phyloP scores from a whole-genome alignment of 2,888 invertebrate species.

The Adineta ricciae region DNA sequence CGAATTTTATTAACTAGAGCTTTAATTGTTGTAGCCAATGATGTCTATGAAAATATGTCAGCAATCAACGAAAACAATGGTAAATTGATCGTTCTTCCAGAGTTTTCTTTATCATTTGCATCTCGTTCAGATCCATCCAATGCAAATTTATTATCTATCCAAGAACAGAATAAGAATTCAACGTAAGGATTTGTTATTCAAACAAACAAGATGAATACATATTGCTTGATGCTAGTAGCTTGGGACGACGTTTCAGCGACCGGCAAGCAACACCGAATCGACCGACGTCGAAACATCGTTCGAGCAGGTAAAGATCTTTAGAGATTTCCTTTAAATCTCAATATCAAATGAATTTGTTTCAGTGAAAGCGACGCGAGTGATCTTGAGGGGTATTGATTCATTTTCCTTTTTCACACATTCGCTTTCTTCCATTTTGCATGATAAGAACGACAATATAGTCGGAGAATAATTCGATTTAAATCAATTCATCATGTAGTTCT shows the following conservation, averaged over 20 bases:
- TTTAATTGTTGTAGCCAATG: neutral
- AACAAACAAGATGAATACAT: neutral
- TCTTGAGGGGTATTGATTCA: constrained; percentile 1
- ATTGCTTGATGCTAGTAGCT: neutral
- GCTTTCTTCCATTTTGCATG: neutral
- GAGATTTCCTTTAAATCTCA: neutral
- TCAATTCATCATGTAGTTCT: neutral
- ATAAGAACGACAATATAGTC: neutral
- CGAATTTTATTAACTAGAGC: neutral
- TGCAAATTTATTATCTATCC: neutral
- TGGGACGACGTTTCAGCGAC: constrained; percentile 18
- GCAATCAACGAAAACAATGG: neutral
- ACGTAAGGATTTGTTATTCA: neutral
- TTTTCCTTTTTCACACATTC: neutral
- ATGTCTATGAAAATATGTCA: neutral
- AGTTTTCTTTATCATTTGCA: too few species aligned
- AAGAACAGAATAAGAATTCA: constrained; percentile 1
- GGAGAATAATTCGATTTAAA: neutral
- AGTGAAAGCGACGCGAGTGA: constrained; percentile 19
- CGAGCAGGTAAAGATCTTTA: neutral
- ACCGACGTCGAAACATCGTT: neutral
- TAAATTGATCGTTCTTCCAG: neutral
- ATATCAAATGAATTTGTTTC: neutral
- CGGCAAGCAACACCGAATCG: neutral
- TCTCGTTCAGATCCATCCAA: neutral